A percentile compares a stretch with the other conserved stretches of the same genome.
Evolutionary conservation across 2,888 invertebrate genomes (phyloP).

Genomic region (Ophion ellenae): DNA sequence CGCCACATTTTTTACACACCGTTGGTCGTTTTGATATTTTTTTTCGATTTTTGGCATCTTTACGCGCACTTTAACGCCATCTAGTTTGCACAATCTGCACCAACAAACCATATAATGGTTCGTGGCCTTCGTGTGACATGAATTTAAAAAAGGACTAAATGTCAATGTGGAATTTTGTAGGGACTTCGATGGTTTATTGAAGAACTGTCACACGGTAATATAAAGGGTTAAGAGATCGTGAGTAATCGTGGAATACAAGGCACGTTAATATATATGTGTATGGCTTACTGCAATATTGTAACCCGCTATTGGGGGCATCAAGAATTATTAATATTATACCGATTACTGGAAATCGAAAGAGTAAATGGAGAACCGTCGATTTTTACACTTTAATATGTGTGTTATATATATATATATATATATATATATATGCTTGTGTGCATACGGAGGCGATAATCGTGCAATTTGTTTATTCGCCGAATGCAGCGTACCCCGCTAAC

Average conservation of each 20-base stretch:
- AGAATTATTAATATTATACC: conserved; percentile 77
- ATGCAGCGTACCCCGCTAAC: conserved; percentile 33
- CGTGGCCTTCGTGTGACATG: too few relatives aligned
- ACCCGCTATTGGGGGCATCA: conserved; percentile 70
- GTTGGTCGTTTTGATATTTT: too few relatives aligned
- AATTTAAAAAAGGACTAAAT: too few relatives aligned
- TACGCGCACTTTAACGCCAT: too few relatives aligned
- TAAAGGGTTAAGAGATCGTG: conserved; percentile 18
- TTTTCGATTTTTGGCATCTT: too few relatives aligned
- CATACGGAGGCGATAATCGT: conserved; percentile 70
- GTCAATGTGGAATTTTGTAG: too few relatives aligned
- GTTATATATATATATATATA: background rate
- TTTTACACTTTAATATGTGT: conserved; percentile 15
- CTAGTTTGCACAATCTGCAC: too few relatives aligned
- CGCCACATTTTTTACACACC: too few relatives aligned
- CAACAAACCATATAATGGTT: too few relatives aligned
- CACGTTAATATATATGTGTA: conserved; percentile 12
- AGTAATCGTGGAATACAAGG: conserved; percentile 33
- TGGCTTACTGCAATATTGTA: conserved; percentile 66
- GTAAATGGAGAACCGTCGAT: conserved; percentile 40
- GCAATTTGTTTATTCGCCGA: conserved; percentile 79
- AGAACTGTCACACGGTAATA: too few relatives aligned
- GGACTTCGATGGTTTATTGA: too few relatives aligned
- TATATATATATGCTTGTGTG: conserved; percentile 13
- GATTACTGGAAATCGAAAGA: conserved; percentile 74